A percentile compares a stretch with the other conserved stretches of the same genome.
Conservation (phyloP, 1,140 invertebrate genomes). For the Meloidogyne exigua region DNA sequence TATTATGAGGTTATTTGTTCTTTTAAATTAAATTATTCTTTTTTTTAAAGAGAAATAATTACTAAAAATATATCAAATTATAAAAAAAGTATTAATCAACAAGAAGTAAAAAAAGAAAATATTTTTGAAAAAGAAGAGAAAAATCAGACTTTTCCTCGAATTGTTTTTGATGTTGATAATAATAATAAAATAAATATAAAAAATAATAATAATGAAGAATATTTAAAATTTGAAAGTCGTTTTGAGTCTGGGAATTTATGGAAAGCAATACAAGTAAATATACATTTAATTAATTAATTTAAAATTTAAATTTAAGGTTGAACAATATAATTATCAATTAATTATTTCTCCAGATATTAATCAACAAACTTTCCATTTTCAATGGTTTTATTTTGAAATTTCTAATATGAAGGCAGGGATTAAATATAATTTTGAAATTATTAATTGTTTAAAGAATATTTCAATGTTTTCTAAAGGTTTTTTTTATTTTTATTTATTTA, state of each 20-base stretch:
- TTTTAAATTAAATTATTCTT: neutral
- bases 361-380: conserved; percentile 72
- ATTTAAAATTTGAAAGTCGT: conserved; percentile 83
- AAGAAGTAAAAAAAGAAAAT: neutral
- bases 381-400: conserved; percentile 89
- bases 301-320: conserved; percentile 20
- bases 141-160: conserved; percentile 40
- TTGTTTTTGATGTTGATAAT: conserved; percentile 76
- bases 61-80: neutral
- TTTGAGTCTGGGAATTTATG: conserved; percentile 94
- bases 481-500: neutral
- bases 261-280: conserved; percentile 82
- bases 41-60: conserved; percentile 6
- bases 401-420: conserved; percentile 75
- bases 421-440: conserved; percentile 82
- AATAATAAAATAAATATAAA: conserved; percentile 55
- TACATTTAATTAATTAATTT: neutral
- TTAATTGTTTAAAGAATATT: conserved; percentile 84
- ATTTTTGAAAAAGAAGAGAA: no score
- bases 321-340: conserved; percentile 80
- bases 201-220: conserved; percentile 59
- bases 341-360: conserved; percentile 85
- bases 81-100: neutral
- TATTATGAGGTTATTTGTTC: neutral
- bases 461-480: conserved; percentile 82